A percentile compares a stretch with the other conserved stretches of the same genome.
phyloP scores from a whole-genome alignment of 2,797 vertebrate species.

The Eupleurogrammus muticus region DNA sequence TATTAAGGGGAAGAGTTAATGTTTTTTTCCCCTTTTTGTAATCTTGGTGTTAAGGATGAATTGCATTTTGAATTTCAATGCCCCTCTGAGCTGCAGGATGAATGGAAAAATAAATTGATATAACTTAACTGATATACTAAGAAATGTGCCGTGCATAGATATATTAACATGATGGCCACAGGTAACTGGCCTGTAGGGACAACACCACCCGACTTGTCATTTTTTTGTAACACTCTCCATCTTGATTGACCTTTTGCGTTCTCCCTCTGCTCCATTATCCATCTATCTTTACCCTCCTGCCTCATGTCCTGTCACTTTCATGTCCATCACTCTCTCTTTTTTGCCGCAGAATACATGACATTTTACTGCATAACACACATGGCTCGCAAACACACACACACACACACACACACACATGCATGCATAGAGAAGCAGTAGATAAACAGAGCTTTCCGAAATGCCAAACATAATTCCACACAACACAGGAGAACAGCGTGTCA shows the following conservation, averaged over 20 bases:
- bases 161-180: background rate
- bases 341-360: slow-evolving; percentile 47
- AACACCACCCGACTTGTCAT: slow-evolving; percentile 10
- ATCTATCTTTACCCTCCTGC: slow-evolving; percentile 39
- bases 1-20: background rate
- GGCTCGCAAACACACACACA: slow-evolving; percentile 8
- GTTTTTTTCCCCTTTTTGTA: background rate
- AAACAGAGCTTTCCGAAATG: slow-evolving; percentile 67
- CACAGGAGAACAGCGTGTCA: slow-evolving; percentile 27
- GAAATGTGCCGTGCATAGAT: background rate
- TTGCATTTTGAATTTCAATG: background rate
- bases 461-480: slow-evolving; percentile 62
- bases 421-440: slow-evolving; percentile 14
- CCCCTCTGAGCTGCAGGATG: accelerated
- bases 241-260: slow-evolving; percentile 45
- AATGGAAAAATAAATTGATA: background rate
- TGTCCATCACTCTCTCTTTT: slow-evolving; percentile 46
- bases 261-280: slow-evolving; percentile 22
- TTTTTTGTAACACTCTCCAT: slow-evolving; percentile 34
- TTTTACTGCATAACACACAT: slow-evolving; percentile 45
- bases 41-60: background rate
- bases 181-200: background rate
- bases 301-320: slow-evolving; percentile 24
- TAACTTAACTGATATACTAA: background rate
- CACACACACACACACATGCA: background rate